phyloP scores from a whole-genome alignment of 2,797 vertebrate species.

The Rhodeus uyekii region DNA sequence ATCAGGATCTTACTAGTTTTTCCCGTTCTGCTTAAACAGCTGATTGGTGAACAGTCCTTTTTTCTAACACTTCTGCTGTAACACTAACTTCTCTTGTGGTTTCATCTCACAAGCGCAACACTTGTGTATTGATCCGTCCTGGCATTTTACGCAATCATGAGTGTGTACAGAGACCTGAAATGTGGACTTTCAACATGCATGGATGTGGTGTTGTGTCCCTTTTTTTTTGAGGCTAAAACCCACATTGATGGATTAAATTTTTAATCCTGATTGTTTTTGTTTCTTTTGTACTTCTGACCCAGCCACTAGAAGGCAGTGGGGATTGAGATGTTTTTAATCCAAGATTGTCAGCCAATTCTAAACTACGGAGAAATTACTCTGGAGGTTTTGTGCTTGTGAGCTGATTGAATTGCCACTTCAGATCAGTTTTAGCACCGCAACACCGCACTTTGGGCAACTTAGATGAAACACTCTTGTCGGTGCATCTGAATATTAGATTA shows the following conservation, averaged over 20 bases:
- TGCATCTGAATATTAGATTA: conserved; percentile 30
- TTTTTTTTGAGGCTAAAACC: background rate
- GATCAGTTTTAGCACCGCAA: conserved; percentile 1
- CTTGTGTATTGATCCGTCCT: conserved; percentile 36
- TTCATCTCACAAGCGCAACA: conserved; percentile 14
- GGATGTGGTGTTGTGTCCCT: background rate
- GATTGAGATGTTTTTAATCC: conserved; percentile 39
- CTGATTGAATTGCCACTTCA: background rate
- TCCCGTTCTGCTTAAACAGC: background rate
- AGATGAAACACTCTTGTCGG: background rate
- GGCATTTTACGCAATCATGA: background rate
- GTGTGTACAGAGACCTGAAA: conserved; percentile 43
- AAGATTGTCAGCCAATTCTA: conserved; percentile 7
- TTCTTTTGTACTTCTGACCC: conserved; percentile 16
- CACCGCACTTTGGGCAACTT: background rate
- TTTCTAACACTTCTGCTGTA: background rate
- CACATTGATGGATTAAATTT: background rate
- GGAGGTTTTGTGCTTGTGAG: conserved; percentile 8
- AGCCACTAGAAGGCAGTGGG: conserved; percentile 22
- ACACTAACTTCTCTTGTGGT: background rate
- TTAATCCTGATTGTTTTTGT: background rate
- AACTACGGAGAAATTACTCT: conserved; percentile 2
- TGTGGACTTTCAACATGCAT: conserved; percentile 47
- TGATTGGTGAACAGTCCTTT: background rate
- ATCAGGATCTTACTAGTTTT: background rate